A percentile compares a stretch with the other conserved stretches of the same genome.
phyloP scores from a whole-genome alignment of 2,797 vertebrate species.

The Malacoraja senta region DNA sequence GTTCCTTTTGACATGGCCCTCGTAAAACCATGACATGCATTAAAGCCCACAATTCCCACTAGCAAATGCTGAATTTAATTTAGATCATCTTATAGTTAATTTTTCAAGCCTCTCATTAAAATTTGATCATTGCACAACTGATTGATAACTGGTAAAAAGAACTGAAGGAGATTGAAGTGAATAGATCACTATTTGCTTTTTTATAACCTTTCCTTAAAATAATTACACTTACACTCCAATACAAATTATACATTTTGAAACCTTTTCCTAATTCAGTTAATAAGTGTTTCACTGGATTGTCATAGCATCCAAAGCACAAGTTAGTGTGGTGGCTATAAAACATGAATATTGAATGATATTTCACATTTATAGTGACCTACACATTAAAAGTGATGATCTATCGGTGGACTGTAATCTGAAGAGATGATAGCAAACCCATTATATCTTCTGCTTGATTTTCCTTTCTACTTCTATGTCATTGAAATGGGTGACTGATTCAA shows the following conservation, averaged over 20 bases:
- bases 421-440: background rate
- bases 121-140: background rate
- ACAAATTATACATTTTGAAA: background rate
- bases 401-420: background rate
- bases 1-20: background rate
- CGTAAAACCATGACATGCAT: background rate
- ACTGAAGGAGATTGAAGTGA: background rate
- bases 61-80: background rate
- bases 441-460: background rate
- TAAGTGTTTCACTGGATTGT: background rate
- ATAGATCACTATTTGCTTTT: background rate
- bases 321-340: background rate
- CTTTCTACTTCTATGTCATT: background rate
- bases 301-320: background rate
- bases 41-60: background rate
- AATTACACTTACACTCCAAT: background rate
- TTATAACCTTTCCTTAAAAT: background rate
- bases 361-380: background rate
- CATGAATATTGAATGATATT: background rate
- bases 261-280: background rate
- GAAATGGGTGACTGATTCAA: background rate
- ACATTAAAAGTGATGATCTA: background rate
- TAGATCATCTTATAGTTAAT: background rate
- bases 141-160: background rate
- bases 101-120: slow-evolving; percentile 23